Percentiles rank a stretch among this genome's conserved stretches.
Evolutionary conservation across 2,888 invertebrate species (phyloP).

Genomic region (Horisme vitalbata): DNA sequence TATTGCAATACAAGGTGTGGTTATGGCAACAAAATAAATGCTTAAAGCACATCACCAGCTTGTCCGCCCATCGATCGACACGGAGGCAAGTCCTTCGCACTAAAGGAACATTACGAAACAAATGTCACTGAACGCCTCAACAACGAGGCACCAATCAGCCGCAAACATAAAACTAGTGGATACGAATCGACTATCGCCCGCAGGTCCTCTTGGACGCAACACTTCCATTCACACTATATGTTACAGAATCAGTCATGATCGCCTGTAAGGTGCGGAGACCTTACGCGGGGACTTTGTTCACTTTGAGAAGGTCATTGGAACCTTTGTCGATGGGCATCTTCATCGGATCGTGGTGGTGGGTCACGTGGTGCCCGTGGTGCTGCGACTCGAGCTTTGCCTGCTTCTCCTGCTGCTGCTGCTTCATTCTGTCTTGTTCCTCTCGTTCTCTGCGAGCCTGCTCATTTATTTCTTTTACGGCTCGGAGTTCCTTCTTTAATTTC

Average conservation of each 20-base stretch:
- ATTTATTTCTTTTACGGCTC: conserved; percentile 97
- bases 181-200: conserved; percentile 76
- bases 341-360: conserved; percentile 89
- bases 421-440: conserved; percentile 95
- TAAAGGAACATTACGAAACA: conserved; percentile 78
- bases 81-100: conserved; percentile 76
- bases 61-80: conserved; percentile 74
- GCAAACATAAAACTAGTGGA: conserved; percentile 81
- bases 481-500: conserved; percentile 97
- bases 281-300: conserved; percentile 91
- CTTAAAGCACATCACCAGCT: conserved; percentile 83
- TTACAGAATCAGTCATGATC: conserved; percentile 80
- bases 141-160: conserved; percentile 64
- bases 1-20: conserved; percentile 82
- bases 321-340: conserved; percentile 89
- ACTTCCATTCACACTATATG: conserved; percentile 81
- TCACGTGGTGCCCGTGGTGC: conserved; percentile 87
- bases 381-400: conserved; percentile 90
- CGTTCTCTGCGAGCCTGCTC: conserved; percentile 95
- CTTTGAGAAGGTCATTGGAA: conserved; percentile 89
- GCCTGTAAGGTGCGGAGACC: conserved; percentile 64
- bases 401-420: conserved; percentile 94
- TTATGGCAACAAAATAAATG: conserved; percentile 84
- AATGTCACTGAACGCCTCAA: conserved; percentile 67
- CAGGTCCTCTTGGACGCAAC: conserved; percentile 73